Evolutionary conservation across 2,888 invertebrate genomes (phyloP).

Genomic region (Dioctria rufipes): DNA sequence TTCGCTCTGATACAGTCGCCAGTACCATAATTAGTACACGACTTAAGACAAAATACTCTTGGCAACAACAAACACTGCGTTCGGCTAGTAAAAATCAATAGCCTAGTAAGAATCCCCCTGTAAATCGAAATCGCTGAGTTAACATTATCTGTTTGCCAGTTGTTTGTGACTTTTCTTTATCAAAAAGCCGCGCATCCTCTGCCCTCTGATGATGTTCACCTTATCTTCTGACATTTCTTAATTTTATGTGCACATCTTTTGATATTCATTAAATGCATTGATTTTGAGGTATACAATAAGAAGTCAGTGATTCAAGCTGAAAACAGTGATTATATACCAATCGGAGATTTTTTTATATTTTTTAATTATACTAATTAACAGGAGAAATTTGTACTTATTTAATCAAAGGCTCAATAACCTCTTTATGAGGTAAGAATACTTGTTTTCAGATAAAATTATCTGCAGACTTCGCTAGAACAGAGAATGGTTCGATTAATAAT

Average conservation of each 20-base stretch:
- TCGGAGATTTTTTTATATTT: too few species aligned
- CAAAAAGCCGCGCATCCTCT: neutral
- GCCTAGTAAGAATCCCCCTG: neutral
- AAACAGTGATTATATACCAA: too few species aligned
- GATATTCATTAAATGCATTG: neutral
- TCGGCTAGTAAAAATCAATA: neutral
- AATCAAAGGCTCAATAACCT: too few species aligned
- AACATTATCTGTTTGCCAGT: neutral
- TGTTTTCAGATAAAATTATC: too few species aligned
- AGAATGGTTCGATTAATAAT: too few species aligned
- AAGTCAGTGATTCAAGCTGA: neutral
- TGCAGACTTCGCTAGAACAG: too few species aligned
- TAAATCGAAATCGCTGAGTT: neutral
- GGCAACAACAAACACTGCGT: neutral
- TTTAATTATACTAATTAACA: too few species aligned
- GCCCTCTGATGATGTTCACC: neutral
- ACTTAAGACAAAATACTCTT: neutral
- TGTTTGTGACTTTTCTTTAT: constrained; percentile 6
- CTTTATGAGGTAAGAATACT: too few species aligned
- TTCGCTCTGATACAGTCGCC: too few species aligned
- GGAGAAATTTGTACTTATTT: too few species aligned
- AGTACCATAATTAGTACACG: too few species aligned
- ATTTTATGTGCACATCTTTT: neutral
- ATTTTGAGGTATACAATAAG: neutral
- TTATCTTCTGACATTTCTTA: neutral